Base-by-base conservation (phyloP, 2,113 vertebrate species). In the Oceanites oceanicus region DNA sequence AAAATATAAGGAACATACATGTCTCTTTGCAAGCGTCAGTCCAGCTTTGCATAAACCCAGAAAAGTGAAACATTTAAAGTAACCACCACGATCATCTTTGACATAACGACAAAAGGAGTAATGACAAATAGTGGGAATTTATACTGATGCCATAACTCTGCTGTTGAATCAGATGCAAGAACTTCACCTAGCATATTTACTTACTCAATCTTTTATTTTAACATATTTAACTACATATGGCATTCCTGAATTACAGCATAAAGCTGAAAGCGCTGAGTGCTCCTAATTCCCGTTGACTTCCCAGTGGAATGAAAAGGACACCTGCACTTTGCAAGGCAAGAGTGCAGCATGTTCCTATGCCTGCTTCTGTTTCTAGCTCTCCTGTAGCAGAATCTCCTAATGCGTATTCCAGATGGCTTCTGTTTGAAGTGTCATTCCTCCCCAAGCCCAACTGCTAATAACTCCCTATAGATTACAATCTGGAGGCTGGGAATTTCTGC, bases 1-100 rank as follows among this genome's bases (percentile, higher is more conserved):
- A 96, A 98, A 98, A 98, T 92, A 96, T 88, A 97, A 97, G 97
- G 96, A 97, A 98, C 97, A n/a, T 98, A 98, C 90, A 97, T 96
- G 90, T 98, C 98, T 97, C 98, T 98, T 94, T 96, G 94, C 83
- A 97, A 98, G 91, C 95, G 96, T 98, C 97, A 96, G 97, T 98
- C 97, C 97, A 98, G 96, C 92, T 97, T 97, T 98, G 97, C 97
- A 98, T 96, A 97, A 97, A 97, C 44, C 80, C 96, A 97, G 92
- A 98, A 98, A 98, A 98, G 96, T 4, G 7, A 61, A 94, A 56
- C 5, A 45, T 63, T 26, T 68, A 75, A 95, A 81, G 67, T n/a
- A 63, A 65, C 17, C 29, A 27, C 5, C 32, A 70, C 6, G 9
- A 56, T 9, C 6, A 45, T 22, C 29, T 63, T 71, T 45, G 25